Evolutionary conservation across 2,797 vertebrate species (phyloP), one percentile per base, ranked within the genome.

Genomic region (Sebastes wilsoni): DNA sequence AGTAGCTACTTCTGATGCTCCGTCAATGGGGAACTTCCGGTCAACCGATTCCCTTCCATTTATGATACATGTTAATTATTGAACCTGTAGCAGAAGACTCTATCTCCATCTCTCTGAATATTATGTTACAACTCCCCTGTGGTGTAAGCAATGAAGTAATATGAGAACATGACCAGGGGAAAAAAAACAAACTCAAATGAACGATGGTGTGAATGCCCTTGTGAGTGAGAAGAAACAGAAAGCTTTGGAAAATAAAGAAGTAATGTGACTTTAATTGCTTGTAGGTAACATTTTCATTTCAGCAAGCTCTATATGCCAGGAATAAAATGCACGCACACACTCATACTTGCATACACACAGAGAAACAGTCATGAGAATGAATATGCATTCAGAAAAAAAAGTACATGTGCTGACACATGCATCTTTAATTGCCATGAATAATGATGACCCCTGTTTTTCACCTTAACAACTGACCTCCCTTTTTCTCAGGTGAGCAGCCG

Each of bases 261-360:
- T 93, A 83, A 86, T 66, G 90, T 87, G 82, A 84, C 87, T 95
- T 95, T 94, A 94, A 94, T 95, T 88, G 90, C 85, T 91, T 88
- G 84, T 80, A 85, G 77, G 81, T 91, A 91, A 89, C 81, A 93
- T 68, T 81, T 87, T 91, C 77, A 85, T 81, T 80, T 91, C 77
- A 90, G 80, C 79, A 73, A 86, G 85, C 77, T 74, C 79, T 61
- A 88, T 64, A 88, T 75, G 82, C 84, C 82, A 84, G 73, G 66
- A 84, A 77, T 77, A 34, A 75, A 56, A 79, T 55, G 71, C 69
- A 80, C 71, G 54, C 46, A 23, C 66, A 18, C 58, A 74, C 82
- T 69, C 60, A 79, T 60, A 9, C 82, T 70, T 30, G 36, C 80
- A 80, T 23, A 72, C 76, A 80, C 70, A 81, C 66, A 69, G 23